Percentiles rank a stretch among this genome's conserved stretches.
These are phyloP conservation scores for Callaeas wilsoni DNA, from an alignment of 2,113 vertebrate genomes.

Conservation along the genomic window DNA sequence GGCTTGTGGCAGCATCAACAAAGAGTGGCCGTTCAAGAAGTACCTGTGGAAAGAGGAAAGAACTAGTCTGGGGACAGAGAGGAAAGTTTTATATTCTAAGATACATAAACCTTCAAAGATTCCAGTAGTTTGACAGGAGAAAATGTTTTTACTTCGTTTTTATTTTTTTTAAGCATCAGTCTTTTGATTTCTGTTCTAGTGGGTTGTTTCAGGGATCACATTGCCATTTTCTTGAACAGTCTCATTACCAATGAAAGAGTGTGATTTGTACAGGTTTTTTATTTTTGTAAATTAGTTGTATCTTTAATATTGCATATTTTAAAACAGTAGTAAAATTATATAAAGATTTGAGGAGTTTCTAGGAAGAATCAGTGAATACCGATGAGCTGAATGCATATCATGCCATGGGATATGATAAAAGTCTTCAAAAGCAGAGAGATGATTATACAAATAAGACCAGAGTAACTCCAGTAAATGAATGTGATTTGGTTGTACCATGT, in stretches of 20 bases:
- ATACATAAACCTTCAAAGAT: not conserved
- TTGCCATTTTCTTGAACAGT: slow-evolving; percentile 40
- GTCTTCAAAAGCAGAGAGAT: not conserved
- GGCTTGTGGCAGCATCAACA: not conserved
- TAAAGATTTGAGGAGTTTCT: slow-evolving; percentile 1
- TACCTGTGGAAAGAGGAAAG: not conserved
- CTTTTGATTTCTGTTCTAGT: slow-evolving; percentile 33
- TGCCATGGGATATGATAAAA: slow-evolving; percentile 12
- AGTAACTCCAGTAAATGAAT: not conserved
- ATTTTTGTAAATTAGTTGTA: slow-evolving; percentile 54
- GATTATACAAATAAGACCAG: slow-evolving; percentile 9
- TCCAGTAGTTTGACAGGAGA: slow-evolving; percentile 1
- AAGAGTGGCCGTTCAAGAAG: not conserved
- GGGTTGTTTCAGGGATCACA: slow-evolving; percentile 45
- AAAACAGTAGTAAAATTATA: slow-evolving; percentile 12
- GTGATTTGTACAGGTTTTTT: slow-evolving; percentile 48
- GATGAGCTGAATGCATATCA: not conserved
- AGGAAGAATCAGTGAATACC: not conserved
- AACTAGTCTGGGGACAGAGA: not conserved
- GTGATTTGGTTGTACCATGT: not conserved
- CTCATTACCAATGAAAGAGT: slow-evolving; percentile 35
- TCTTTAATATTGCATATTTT: slow-evolving; percentile 52
- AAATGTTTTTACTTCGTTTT: slow-evolving; percentile 33
- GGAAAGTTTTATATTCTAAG: not conserved
- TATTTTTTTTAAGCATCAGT: slow-evolving; percentile 20